These are phyloP conservation scores for Dendrolimus kikuchii DNA, from an alignment of 1,140 invertebrate genomes.

Conservation along the genomic window DNA sequence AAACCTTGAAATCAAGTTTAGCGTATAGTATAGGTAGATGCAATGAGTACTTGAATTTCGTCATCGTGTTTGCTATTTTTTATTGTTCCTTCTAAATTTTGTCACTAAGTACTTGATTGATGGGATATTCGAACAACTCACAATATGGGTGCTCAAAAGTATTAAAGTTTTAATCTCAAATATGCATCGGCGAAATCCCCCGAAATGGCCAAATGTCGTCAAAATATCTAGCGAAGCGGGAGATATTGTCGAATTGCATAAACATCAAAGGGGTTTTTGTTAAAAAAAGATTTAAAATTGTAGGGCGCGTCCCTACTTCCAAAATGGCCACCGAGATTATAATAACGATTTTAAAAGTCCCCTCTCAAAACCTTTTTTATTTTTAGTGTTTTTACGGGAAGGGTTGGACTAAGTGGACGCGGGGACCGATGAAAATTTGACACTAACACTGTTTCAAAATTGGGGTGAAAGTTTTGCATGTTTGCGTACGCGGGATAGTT, in stretches of 20 bases:
- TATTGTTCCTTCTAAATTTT: too few relatives aligned
- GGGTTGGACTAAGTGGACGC: slow-evolving; percentile 62
- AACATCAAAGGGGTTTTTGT: slow-evolving; percentile 68
- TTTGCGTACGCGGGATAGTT: too few relatives aligned
- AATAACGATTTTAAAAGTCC: slow-evolving; percentile 69
- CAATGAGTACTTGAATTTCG: too few relatives aligned
- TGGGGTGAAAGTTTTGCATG: slow-evolving; percentile 36
- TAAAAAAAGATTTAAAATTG: slow-evolving; percentile 61
- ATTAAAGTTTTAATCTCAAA: slow-evolving; percentile 64
- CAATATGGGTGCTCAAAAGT: slow-evolving; percentile 5
- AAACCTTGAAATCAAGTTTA: too few relatives aligned
- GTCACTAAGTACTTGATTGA: too few relatives aligned
- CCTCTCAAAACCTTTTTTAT: slow-evolving; percentile 29
- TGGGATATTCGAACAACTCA: too few relatives aligned
- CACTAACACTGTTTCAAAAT: slow-evolving; percentile 49
- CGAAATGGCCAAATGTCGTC: slow-evolving; percentile 61
- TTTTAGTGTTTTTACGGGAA: slow-evolving; percentile 58
- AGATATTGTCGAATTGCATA: slow-evolving; percentile 65
- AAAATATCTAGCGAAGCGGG: slow-evolving; percentile 43
- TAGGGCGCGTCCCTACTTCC: slow-evolving; percentile 59
- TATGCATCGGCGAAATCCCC: slow-evolving; percentile 56
- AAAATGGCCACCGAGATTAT: slow-evolving; percentile 69
- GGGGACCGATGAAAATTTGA: slow-evolving; percentile 52
- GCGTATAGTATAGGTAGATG: too few relatives aligned
- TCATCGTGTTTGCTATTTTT: too few relatives aligned